Conservation (phyloP, 2,113 vertebrate species). For the Tapirus terrestris region DNA sequence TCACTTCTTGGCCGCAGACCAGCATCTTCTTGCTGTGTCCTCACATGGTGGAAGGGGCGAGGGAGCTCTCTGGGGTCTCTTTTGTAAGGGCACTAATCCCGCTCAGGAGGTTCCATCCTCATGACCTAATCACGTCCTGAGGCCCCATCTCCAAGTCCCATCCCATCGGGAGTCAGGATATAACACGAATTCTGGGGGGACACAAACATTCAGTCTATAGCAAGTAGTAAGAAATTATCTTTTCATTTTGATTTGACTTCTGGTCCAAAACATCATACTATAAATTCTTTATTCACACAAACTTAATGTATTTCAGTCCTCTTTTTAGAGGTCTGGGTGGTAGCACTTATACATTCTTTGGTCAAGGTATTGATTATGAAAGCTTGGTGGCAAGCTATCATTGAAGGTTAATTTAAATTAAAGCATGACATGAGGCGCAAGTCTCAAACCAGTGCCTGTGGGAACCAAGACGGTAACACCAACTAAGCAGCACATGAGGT, state of each 20-base stretch:
- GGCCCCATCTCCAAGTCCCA: neutral
- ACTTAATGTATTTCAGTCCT: neutral
- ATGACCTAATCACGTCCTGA: neutral
- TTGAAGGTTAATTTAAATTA: neutral
- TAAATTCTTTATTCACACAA: neutral
- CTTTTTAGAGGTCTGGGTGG: slow-evolving; percentile 15
- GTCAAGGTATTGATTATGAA: neutral
- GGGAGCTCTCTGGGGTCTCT: neutral
- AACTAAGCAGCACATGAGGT: neutral
- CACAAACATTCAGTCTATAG: neutral
- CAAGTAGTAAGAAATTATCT: slow-evolving; percentile 7
- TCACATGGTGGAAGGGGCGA: neutral
- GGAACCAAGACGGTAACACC: neutral
- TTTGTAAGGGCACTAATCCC: neutral
- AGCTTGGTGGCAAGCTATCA: neutral
- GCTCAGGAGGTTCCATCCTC: neutral
- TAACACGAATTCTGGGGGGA: neutral
- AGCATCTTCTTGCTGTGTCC: neutral
- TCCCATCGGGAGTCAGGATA: neutral
- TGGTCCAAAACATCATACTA: neutral
- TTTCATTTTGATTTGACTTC: neutral
- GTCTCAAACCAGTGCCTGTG: neutral
- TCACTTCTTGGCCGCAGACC: neutral
- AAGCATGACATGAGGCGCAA: neutral
- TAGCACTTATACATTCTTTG: neutral